Evolutionary conservation across 2,113 vertebrate species (phyloP).

Genomic region (Cairina moschata): DNA sequence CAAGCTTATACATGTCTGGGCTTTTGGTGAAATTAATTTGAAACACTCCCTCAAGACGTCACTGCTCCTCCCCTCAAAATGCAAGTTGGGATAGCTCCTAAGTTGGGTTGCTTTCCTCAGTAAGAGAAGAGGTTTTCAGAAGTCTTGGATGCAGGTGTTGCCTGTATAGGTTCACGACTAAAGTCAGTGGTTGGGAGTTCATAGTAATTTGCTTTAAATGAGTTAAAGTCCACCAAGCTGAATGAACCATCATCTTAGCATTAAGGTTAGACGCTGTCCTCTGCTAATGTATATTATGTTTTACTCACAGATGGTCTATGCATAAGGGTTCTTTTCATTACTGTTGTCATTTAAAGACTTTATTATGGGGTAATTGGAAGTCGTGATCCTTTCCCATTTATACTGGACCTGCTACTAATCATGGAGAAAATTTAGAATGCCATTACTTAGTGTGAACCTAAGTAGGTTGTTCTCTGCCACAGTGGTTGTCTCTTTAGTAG

Average conservation of each 20-base stretch:
- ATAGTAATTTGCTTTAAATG: not conserved
- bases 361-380: not conserved
- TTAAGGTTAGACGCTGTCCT: not conserved
- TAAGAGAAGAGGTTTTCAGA: not conserved
- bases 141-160: not conserved
- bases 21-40: not conserved
- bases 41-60: slow-evolving; percentile 9
- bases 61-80: slow-evolving; percentile 17
- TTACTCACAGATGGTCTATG: not conserved
- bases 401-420: not conserved
- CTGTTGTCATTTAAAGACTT: not conserved
- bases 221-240: not conserved
- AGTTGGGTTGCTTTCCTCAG: not conserved
- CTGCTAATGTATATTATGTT: not conserved
- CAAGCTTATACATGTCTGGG: slow-evolving; percentile 46
- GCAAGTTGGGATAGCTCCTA: not conserved
- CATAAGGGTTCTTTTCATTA: not conserved
- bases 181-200: not conserved
- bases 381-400: not conserved
- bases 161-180: not conserved
- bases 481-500: not conserved
- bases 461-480: not conserved
- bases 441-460: not conserved
- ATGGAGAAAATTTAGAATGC: not conserved
- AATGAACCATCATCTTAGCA: not conserved